Conservation (phyloP, 1,140 invertebrate species). For the Pseudomyrmex sp. region DNA sequence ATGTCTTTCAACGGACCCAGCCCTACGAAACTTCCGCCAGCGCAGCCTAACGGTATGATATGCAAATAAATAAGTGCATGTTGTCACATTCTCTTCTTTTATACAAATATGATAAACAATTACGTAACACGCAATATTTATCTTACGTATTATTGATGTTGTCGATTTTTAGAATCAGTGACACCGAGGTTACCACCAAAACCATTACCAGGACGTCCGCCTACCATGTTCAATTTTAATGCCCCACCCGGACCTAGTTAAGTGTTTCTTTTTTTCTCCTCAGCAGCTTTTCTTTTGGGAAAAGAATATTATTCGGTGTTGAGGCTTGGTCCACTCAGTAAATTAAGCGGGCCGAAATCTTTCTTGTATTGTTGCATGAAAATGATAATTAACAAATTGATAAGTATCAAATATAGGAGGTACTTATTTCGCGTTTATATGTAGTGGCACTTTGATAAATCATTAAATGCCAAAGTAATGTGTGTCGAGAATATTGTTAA, state of each 20-base stretch:
- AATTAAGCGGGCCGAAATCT: slow-evolving; percentile 47
- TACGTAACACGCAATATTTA: not conserved
- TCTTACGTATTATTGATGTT: not conserved
- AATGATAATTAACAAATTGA: slow-evolving; percentile 2
- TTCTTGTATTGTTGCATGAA: not conserved
- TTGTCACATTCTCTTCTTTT: not conserved
- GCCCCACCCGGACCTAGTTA: slow-evolving; percentile 82
- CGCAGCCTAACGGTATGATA: slow-evolving; percentile 82
- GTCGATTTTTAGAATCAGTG: slow-evolving; percentile 77
- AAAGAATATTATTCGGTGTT: slow-evolving; percentile 60
- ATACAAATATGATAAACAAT: not conserved
- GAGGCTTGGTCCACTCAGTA: slow-evolving; percentile 70
- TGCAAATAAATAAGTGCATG: too few relatives aligned
- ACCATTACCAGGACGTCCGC: slow-evolving; percentile 82
- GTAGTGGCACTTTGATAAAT: not conserved
- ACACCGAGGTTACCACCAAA: slow-evolving; percentile 85
- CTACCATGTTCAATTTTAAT: slow-evolving; percentile 84
- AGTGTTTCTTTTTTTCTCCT: slow-evolving; percentile 57
- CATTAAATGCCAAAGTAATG: not conserved
- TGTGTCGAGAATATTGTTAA: not conserved
- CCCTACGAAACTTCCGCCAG: slow-evolving; percentile 81
- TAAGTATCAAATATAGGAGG: not conserved
- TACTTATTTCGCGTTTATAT: not conserved
- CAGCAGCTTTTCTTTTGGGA: slow-evolving; percentile 46
- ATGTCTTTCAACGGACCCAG: slow-evolving; percentile 84